Evolutionary conservation across 2,888 invertebrate genomes (phyloP).

Genomic region (Gari tellinella): DNA sequence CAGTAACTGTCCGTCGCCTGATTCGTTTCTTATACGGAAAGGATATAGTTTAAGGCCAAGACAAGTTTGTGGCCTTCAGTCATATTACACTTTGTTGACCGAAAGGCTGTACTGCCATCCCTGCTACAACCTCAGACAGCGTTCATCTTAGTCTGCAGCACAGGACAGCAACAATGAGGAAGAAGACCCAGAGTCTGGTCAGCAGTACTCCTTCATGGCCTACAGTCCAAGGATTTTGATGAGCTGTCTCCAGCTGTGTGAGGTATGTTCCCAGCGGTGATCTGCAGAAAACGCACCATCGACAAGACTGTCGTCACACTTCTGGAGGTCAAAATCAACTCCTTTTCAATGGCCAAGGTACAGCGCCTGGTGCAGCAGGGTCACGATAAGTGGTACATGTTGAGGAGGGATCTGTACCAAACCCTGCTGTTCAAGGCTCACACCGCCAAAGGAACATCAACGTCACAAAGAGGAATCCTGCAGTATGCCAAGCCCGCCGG

Average conservation of each 20-base stretch:
- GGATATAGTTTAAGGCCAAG: conserved; percentile 1
- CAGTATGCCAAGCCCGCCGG: no score
- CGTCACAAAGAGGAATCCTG: no score
- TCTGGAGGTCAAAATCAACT: conserved; percentile 6
- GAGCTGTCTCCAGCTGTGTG: conserved; percentile 7
- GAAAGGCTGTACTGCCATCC: not conserved
- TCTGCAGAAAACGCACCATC: not conserved
- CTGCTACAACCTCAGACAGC: not conserved
- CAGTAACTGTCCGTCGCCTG: conserved; percentile 14
- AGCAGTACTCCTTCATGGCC: not conserved
- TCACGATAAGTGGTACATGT: conserved; percentile 10
- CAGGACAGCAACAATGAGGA: not conserved
- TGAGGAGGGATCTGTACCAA: no score
- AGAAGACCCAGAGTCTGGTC: not conserved
- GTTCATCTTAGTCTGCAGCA: no score
- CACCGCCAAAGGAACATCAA: no score
- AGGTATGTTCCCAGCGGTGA: conserved; percentile 4
- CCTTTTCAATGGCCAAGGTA: conserved; percentile 10
- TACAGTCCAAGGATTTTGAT: conserved; percentile 7
- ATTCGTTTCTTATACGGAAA: conserved; percentile 5
- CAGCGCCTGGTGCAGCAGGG: conserved; percentile 9
- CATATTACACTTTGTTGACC: not conserved
- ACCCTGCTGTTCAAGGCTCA: no score
- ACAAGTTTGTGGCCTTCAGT: conserved; percentile 3
- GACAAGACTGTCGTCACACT: conserved; percentile 2